Evolutionary conservation across 2,888 invertebrate genomes (phyloP).

Genomic region (Nemotelus nigrinus): DNA sequence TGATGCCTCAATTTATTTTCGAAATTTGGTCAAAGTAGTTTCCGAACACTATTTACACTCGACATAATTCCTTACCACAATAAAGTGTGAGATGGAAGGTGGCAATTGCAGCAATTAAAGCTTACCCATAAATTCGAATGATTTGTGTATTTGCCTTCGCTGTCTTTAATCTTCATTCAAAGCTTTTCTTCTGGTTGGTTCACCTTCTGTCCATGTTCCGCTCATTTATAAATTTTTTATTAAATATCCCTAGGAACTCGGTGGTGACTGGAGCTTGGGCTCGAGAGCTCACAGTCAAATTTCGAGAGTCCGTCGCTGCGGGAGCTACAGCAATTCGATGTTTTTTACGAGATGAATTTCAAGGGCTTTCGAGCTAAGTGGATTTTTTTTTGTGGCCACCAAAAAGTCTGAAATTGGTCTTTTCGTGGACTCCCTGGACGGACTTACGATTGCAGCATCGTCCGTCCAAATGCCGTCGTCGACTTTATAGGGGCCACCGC

Average conservation of each 20-base stretch:
- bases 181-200: conserved; percentile 24
- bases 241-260: conserved; percentile 54
- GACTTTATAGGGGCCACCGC: not conserved
- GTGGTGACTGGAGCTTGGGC: conserved; percentile 47
- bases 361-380: conserved; percentile 51
- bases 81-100: not conserved
- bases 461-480: conserved; percentile 5
- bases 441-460: not conserved
- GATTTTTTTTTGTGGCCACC: conserved; percentile 49
- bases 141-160: conserved; percentile 43
- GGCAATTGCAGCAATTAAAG: conserved; percentile 43
- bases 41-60: no score
- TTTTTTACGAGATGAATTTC: conserved; percentile 51
- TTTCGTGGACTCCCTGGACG: conserved; percentile 43
- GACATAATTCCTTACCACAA: no score
- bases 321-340: conserved; percentile 49
- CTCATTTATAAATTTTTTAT: conserved; percentile 56
- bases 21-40: no score
- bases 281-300: conserved; percentile 45
- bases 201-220: conserved; percentile 39
- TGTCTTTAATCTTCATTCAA: conserved; percentile 20
- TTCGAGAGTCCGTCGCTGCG: conserved; percentile 49
- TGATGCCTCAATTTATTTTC: no score
- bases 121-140: conserved; percentile 44
- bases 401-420: conserved; percentile 51